Conservation (phyloP, 1,140 invertebrate genomes). For the Leptinotarsa undecemlineata region DNA sequence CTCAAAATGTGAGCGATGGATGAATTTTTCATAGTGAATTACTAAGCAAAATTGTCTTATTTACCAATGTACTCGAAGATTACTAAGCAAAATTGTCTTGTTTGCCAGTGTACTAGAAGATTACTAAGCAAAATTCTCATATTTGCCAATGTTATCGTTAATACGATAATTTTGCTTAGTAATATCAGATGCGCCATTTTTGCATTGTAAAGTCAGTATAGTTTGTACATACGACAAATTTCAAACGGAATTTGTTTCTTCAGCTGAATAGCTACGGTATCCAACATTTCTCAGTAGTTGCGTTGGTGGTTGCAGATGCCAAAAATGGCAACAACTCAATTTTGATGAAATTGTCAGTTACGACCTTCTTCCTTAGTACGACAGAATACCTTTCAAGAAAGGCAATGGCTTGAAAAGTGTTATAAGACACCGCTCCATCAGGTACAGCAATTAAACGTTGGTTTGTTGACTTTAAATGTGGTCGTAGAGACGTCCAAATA, state of each 20-base stretch:
- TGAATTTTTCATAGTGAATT: slow-evolving; percentile 7
- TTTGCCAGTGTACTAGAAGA: too few relatives aligned
- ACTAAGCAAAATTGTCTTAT: slow-evolving; percentile 19
- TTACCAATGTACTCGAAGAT: slow-evolving; percentile 4
- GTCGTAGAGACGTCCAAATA: too few relatives aligned
- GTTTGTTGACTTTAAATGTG: too few relatives aligned
- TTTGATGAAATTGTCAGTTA: slow-evolving; percentile 13
- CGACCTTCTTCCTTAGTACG: slow-evolving; percentile 6
- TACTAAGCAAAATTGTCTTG: slow-evolving; percentile 10
- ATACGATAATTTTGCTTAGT: slow-evolving; percentile 21
- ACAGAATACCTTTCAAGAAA: background rate
- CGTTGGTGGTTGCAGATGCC: slow-evolving; percentile 9
- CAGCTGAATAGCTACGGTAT: slow-evolving; percentile 12
- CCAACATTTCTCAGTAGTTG: slow-evolving; percentile 14
- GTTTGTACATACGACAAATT: slow-evolving; percentile 11
- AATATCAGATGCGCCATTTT: slow-evolving; percentile 22
- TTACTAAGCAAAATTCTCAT: slow-evolving; percentile 19
- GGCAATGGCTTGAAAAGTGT: too few relatives aligned
- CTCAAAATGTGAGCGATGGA: background rate
- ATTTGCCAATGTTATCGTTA: slow-evolving; percentile 11
- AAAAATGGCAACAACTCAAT: slow-evolving; percentile 14
- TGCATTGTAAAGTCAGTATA: slow-evolving; percentile 13
- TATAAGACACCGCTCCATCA: too few relatives aligned
- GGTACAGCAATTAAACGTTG: too few relatives aligned
- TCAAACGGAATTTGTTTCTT: slow-evolving; percentile 15